phyloP scores from a whole-genome alignment of 2,113 vertebrate genomes.

The Lamprotornis superbus region DNA sequence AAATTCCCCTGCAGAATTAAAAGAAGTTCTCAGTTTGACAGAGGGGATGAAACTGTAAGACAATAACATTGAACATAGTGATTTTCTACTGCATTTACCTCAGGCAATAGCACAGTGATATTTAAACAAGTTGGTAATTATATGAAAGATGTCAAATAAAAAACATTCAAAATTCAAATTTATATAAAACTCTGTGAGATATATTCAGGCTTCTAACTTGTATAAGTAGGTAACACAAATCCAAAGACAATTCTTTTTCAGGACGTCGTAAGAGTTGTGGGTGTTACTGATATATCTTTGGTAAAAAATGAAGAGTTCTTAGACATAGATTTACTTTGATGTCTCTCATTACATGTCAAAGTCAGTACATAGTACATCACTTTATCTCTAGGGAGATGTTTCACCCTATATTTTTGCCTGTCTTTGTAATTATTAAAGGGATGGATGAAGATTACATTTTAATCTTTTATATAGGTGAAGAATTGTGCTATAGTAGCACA shows the following conservation, averaged over 20 bases:
- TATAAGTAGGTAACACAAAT: neutral
- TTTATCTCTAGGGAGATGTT: slow-evolving; percentile 5
- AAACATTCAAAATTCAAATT: slow-evolving; percentile 33
- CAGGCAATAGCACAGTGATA: slow-evolving; percentile 30
- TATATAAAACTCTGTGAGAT: neutral
- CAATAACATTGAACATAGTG: slow-evolving; percentile 3
- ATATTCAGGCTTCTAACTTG: neutral
- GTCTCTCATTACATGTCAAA: neutral
- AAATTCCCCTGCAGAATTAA: slow-evolving; percentile 9
- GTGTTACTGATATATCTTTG: neutral
- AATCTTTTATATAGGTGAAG: neutral
- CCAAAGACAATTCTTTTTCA: neutral
- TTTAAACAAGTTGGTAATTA: slow-evolving; percentile 52
- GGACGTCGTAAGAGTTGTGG: neutral
- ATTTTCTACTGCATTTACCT: slow-evolving; percentile 55
- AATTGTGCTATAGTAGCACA: neutral
- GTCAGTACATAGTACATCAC: neutral
- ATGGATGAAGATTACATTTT: neutral
- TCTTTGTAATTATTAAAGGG: neutral
- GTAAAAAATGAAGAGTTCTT: neutral
- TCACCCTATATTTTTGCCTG: neutral
- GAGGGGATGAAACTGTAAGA: neutral
- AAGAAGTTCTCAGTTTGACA: neutral
- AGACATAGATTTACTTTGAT: neutral
- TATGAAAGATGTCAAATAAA: slow-evolving; percentile 43